Percentiles rank a stretch among this genome's conserved stretches.
Evolutionary conservation across 2,888 invertebrate species (phyloP).

Genomic region (Teleogryllus oceanicus): DNA sequence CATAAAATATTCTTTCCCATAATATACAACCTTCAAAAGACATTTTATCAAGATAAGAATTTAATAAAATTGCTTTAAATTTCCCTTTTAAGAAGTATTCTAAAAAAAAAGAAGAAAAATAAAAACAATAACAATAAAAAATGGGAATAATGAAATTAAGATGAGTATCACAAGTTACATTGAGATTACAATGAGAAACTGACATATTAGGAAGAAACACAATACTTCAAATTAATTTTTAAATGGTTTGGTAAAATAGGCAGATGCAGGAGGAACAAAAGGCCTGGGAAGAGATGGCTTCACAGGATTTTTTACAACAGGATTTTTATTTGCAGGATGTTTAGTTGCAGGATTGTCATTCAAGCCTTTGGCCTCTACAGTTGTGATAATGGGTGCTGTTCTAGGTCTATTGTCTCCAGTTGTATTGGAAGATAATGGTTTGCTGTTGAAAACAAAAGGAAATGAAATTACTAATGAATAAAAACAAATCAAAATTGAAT

Average conservation of each 20-base stretch:
- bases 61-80: no score
- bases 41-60: no score
- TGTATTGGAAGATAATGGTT: neutral
- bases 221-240: neutral
- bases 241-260: neutral
- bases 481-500: no score
- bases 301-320: neutral
- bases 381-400: neutral
- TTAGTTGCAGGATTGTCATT: neutral
- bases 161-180: no score
- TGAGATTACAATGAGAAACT: no score
- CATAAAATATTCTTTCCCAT: no score
- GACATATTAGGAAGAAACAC: no score
- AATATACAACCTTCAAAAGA: no score
- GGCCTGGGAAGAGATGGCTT: neutral
- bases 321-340: neutral
- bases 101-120: no score
- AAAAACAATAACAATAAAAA: no score
- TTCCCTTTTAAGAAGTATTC: no score
- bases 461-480: neutral
- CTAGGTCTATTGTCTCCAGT: neutral
- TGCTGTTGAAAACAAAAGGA: neutral
- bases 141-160: no score
- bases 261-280: constrained; percentile 1
- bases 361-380: neutral